These are phyloP conservation scores for Glyphotaelius pellucidus DNA, from an alignment of 2,888 invertebrate genomes.

Conservation along the genomic window DNA sequence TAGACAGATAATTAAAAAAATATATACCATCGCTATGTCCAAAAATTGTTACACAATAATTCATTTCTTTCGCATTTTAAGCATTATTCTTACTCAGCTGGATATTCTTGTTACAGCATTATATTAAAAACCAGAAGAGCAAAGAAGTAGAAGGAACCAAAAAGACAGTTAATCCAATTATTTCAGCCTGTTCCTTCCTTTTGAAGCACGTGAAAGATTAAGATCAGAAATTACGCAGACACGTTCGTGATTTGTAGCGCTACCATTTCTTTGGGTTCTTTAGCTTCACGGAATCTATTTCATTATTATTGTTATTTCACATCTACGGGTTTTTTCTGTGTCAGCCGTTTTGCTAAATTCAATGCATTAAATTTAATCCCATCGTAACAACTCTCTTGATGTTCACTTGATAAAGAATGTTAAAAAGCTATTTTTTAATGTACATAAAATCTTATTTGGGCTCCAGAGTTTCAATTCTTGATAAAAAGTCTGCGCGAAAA, in stretches of 20 bases:
- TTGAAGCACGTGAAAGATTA: not conserved
- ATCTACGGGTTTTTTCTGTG: not conserved
- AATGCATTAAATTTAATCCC: not conserved
- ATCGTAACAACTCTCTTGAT: not conserved
- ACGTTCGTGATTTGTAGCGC: not conserved
- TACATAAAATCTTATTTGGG: too few relatives aligned
- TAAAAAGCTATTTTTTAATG: not conserved
- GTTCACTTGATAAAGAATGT: not conserved
- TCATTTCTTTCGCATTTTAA: not conserved
- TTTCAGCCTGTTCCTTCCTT: not conserved
- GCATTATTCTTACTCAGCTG: not conserved
- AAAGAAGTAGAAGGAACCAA: not conserved
- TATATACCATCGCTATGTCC: not conserved
- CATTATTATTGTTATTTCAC: not conserved
- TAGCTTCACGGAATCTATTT: not conserved
- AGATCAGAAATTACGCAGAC: not conserved
- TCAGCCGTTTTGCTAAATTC: not conserved
- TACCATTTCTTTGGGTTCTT: not conserved
- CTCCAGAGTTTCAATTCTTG: not conserved
- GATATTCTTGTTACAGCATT: not conserved
- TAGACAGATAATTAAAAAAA: not conserved
- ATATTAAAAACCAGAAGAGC: not conserved
- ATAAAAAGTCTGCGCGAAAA: not conserved
- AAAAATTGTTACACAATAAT: not conserved
- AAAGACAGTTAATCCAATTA: not conserved